phyloP scores from a whole-genome alignment of 2,888 invertebrate genomes.

The Steinernema carpocapsae region DNA sequence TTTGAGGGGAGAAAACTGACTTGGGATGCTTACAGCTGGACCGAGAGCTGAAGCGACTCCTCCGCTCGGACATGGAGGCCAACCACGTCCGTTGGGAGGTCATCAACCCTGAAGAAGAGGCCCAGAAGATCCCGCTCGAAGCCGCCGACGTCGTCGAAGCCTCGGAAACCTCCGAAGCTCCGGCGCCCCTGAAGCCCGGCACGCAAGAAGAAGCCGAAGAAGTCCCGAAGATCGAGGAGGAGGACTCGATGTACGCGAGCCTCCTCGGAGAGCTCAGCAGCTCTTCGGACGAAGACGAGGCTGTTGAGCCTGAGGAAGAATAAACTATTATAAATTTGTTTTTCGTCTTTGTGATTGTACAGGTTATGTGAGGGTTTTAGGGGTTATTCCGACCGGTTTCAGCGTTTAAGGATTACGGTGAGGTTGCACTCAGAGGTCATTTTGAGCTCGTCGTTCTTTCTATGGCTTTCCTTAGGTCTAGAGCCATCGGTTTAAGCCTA shows the following conservation, averaged over 20 bases:
- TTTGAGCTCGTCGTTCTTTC: too few species aligned
- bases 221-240: neutral
- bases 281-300: neutral
- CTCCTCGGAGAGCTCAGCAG: constrained; percentile 5
- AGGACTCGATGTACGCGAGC: neutral
- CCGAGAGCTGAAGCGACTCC: constrained; percentile 8
- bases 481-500: too few species aligned
- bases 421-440: too few species aligned
- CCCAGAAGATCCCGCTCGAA: too few species aligned
- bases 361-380: too few species aligned
- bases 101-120: constrained; percentile 54
- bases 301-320: neutral
- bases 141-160: neutral
- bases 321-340: neutral
- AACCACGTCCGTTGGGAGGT: constrained; percentile 62
- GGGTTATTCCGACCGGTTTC: too few species aligned
- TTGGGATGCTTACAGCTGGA: constrained; percentile 41
- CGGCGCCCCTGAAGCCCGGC: neutral
- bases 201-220: constrained; percentile 1
- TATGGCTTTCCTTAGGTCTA: too few species aligned
- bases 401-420: too few species aligned
- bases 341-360: too few species aligned
- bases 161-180: neutral
- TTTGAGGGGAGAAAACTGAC: too few species aligned
- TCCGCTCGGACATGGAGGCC: constrained; percentile 73